Conservation (phyloP, 2,113 vertebrate species). For the Cyanoderma ruficeps region DNA sequence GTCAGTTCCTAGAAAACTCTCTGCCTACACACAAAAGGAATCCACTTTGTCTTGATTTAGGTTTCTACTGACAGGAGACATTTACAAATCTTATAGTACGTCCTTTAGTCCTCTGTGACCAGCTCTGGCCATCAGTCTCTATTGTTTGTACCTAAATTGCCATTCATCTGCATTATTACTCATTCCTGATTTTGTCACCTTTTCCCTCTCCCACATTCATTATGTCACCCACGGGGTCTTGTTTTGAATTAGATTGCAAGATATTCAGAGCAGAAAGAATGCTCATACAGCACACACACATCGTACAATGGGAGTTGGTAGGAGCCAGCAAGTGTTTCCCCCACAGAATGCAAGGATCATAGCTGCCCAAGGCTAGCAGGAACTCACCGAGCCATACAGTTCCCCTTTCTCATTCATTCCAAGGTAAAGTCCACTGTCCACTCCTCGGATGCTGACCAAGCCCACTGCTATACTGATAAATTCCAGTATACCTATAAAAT, state of each 20-base stretch:
- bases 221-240: not conserved
- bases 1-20: conserved; percentile 3
- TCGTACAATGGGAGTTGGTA: not conserved
- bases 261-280: not conserved
- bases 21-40: not conserved
- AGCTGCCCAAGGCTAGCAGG: not conserved
- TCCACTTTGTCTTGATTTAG: not conserved
- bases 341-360: not conserved
- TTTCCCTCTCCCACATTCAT: not conserved
- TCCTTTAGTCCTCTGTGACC: not conserved
- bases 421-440: conserved; percentile 97
- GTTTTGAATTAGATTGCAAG: not conserved
- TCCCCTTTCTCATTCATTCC: conserved; percentile 95
- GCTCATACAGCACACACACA: not conserved
- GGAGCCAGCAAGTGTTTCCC: not conserved
- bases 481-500: conserved; percentile 91
- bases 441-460: conserved; percentile 97
- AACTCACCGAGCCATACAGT: conserved; percentile 95
- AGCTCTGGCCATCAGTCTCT: not conserved
- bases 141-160: not conserved
- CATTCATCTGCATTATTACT: not conserved
- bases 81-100: not conserved
- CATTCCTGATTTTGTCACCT: not conserved
- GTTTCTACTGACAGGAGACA: not conserved
- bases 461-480: conserved; percentile 99